These are phyloP conservation scores for Cremastinae sp. DNA, from an alignment of 2,888 invertebrate genomes.

Conservation along the genomic window DNA sequence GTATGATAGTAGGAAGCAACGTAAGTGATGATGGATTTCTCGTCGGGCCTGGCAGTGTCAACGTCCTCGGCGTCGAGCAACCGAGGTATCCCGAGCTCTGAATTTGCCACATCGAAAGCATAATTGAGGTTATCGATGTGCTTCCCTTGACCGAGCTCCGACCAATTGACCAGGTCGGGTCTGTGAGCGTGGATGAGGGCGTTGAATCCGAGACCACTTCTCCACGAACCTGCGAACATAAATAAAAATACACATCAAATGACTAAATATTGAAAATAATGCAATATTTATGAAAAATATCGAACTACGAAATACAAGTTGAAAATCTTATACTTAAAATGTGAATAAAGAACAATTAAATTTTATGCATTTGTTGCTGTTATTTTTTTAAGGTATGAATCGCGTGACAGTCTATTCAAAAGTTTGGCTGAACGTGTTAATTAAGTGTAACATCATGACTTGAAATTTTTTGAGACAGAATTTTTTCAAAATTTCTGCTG, in stretches of 20 bases:
- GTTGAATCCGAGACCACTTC: slow-evolving; percentile 98
- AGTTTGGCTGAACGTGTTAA: too few relatives aligned
- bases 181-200: slow-evolving; percentile 99
- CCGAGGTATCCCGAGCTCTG: slow-evolving; percentile 94
- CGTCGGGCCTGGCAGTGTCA: slow-evolving; percentile 96
- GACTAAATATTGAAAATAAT: slow-evolving; percentile 20
- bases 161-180: slow-evolving; percentile 96
- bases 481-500: too few relatives aligned
- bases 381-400: too few relatives aligned
- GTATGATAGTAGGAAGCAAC: slow-evolving; percentile 99
- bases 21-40: slow-evolving; percentile 99
- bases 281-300: too few relatives aligned
- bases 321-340: too few relatives aligned
- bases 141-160: slow-evolving; percentile 88
- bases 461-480: too few relatives aligned
- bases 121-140: slow-evolving; percentile 98
- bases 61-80: slow-evolving; percentile 98
- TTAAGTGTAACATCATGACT: too few relatives aligned
- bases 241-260: too few relatives aligned
- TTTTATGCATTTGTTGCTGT: too few relatives aligned
- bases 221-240: slow-evolving; percentile 92
- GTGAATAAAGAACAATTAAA: too few relatives aligned
- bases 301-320: too few relatives aligned
- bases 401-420: too few relatives aligned
- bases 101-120: slow-evolving; percentile 97